Evolutionary conservation across 2,888 invertebrate genomes (phyloP).

Genomic region (Pollenia griseotomentosa): DNA sequence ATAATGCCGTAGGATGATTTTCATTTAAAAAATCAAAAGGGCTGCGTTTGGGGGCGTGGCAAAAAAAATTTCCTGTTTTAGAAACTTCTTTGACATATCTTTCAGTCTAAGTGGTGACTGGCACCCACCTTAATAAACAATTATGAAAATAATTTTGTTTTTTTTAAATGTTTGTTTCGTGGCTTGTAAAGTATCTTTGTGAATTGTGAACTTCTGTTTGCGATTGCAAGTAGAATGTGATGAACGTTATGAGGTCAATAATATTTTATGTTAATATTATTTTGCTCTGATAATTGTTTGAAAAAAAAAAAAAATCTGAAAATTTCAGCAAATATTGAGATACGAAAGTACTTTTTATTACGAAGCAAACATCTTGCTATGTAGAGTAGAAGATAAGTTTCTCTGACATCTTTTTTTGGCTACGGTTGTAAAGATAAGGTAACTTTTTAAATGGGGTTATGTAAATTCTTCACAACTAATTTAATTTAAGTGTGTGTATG

Average conservation of each 20-base stretch:
- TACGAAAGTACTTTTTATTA: constrained; percentile 30
- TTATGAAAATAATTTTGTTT: background rate
- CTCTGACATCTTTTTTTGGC: background rate
- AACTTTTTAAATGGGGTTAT: constrained; percentile 10
- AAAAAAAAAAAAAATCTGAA: background rate
- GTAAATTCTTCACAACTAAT: background rate
- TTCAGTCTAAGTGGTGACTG: too few species aligned
- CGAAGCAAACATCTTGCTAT: background rate
- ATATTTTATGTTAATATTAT: background rate
- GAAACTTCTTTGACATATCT: too few species aligned
- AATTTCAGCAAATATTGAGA: constrained; percentile 50
- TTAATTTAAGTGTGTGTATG: constrained; percentile 11
- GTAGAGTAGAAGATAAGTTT: background rate
- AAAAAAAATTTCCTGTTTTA: too few species aligned
- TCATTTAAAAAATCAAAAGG: too few species aligned
- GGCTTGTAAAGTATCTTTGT: too few species aligned
- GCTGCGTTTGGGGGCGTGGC: too few species aligned
- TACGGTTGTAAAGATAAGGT: constrained; percentile 55
- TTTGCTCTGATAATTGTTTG: too few species aligned
- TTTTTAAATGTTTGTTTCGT: background rate
- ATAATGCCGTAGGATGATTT: too few species aligned
- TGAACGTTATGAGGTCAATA: constrained; percentile 41
- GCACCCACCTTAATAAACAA: too few species aligned
- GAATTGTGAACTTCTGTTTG: too few species aligned
- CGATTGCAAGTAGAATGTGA: constrained; percentile 18